Base-by-base conservation (phyloP, 2,797 vertebrate genomes). In the Pantherophis alleghaniensis region DNA sequence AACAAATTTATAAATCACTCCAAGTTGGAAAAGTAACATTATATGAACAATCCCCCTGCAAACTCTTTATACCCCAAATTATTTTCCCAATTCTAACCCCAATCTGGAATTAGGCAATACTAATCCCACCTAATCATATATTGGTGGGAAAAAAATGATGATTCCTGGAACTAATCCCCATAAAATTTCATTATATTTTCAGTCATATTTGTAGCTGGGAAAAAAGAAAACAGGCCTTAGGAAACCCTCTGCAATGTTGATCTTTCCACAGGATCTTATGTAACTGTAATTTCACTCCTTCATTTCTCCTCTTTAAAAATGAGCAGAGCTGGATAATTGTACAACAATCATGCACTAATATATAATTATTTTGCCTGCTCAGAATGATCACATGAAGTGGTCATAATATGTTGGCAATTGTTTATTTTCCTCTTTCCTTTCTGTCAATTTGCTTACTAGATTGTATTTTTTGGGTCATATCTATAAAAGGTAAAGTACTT, bases 21-120 rank as follows among this genome's bases (percentile, higher is more conserved):
- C 11, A 93, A 93, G 66, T 92, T 93, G 94, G 88, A 93, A 96
- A 59, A 93, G 94, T 94, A 32, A 26, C 92, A 60, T 51, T 86
- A 60, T 24, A 18, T 28, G 37, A 37, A 24, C n/a, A 66, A 69
- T 87, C 93, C 93, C 87, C 91, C 95, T 93, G 59, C 26, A 59
- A 92, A 24, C 87, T 57, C 83, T 87, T 57, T 57, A 26, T 66
- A 59, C 7, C 24, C 18, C 20, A 59, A 32, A 69, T 32, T 86
- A 2, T 22, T 56, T 24, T 7, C 5, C 2, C 37, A 63, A 13
- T 90, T 28, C 37, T 22, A 79, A 79, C 18, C 6, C 16, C 32
- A 79, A 79, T 10, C 69, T 42, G 3, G 32, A 79, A 79, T 37
- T 37, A 86, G 22, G 14, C 26, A 47, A 74, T 61, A 61, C 51